Evolutionary conservation across 2,888 invertebrate genomes (phyloP).

Genomic region (Oscheius sp.): DNA sequence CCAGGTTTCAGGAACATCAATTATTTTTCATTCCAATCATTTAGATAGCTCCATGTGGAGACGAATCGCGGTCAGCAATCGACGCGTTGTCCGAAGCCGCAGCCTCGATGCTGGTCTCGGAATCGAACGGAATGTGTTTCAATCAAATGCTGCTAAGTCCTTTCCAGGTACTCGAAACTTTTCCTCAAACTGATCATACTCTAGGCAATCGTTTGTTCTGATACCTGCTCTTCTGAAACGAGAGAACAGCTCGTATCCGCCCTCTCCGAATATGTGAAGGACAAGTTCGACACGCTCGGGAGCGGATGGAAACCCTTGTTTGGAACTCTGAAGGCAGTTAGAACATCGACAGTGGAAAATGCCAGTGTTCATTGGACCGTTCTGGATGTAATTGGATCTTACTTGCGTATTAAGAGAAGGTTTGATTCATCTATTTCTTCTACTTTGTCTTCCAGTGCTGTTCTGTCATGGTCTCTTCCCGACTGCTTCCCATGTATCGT

Average conservation of each 20-base stretch:
- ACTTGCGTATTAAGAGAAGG: constrained; percentile 90
- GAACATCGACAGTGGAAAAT: constrained; percentile 71
- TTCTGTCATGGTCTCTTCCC: constrained; percentile 58
- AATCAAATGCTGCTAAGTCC: constrained; percentile 63
- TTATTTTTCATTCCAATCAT: neutral
- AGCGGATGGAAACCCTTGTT: constrained; percentile 90
- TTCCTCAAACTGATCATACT: constrained; percentile 50
- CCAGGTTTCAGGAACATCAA: constrained; percentile 80
- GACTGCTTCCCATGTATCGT: constrained; percentile 64
- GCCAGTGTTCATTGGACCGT: constrained; percentile 74
- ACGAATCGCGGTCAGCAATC: constrained; percentile 51
- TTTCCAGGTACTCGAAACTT: constrained; percentile 45
- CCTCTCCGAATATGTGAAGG: constrained; percentile 94
- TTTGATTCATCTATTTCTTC: constrained; percentile 76
- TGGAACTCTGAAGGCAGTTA: constrained; percentile 88
- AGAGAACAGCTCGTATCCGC: constrained; percentile 92
- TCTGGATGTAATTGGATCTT: constrained; percentile 90
- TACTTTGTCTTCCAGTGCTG: constrained; percentile 40
- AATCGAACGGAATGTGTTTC: constrained; percentile 58
- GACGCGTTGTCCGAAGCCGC: constrained; percentile 54
- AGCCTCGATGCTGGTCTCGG: constrained; percentile 45
- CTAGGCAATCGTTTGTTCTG: constrained; percentile 91
- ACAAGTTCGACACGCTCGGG: constrained; percentile 77
- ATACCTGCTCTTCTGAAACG: constrained; percentile 91
- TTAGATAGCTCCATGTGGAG: constrained; percentile 42